phyloP scores from a whole-genome alignment of 2,888 invertebrate genomes.

The Encarsia formosa region DNA sequence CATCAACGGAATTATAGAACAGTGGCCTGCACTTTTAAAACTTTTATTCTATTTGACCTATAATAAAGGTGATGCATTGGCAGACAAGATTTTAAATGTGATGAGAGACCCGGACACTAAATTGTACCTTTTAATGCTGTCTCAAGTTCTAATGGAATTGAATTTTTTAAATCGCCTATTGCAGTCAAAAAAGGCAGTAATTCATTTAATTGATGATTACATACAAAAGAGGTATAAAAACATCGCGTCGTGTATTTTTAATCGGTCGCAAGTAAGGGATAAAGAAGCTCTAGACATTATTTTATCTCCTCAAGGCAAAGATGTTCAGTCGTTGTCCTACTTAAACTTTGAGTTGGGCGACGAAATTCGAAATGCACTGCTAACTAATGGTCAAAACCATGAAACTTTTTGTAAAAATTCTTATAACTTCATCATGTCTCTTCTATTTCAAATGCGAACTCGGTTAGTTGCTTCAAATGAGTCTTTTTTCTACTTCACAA shows the following conservation, averaged over 20 bases:
- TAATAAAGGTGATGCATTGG: not conserved
- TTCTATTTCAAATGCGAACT: not conserved
- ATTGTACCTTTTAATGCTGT: not conserved
- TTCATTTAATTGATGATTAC: not conserved
- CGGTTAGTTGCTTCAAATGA: not conserved
- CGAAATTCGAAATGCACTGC: not conserved
- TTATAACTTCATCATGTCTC: not conserved
- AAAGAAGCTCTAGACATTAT: no score
- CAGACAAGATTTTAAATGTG: not conserved
- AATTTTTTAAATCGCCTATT: not conserved
- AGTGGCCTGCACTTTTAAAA: not conserved
- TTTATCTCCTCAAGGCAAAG: not conserved
- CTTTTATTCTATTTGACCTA: not conserved
- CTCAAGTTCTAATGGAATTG: not conserved
- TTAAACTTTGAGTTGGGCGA: not conserved
- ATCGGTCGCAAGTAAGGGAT: not conserved
- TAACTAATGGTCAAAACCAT: not conserved
- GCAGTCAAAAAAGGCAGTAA: not conserved
- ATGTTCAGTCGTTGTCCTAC: not conserved
- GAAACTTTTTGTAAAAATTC: not conserved
- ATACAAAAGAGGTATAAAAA: not conserved
- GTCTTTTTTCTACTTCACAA: not conserved
- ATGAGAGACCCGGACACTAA: not conserved
- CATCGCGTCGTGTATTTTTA: not conserved
- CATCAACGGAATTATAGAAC: not conserved